phyloP scores from a whole-genome alignment of 2,113 vertebrate species.

The Rostratula benghalensis region DNA sequence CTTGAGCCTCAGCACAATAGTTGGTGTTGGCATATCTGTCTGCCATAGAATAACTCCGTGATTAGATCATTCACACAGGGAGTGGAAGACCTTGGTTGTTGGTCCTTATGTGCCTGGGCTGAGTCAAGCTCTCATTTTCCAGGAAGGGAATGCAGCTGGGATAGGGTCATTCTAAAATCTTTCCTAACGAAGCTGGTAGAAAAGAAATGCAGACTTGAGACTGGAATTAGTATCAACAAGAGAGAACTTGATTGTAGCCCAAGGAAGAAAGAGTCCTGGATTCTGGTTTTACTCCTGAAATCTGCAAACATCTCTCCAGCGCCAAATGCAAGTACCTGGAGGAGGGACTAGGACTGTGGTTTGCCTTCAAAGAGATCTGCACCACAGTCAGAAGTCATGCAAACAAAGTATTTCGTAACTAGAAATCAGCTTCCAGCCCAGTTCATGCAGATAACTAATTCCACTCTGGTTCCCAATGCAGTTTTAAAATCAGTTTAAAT shows the following conservation, averaged over 20 bases:
- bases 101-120: conserved; percentile 21
- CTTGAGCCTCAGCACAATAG: background rate
- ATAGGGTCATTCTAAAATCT: conserved; percentile 29
- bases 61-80: conserved; percentile 58
- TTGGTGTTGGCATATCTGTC: conserved; percentile 25
- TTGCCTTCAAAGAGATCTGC: background rate
- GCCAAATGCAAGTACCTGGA: background rate
- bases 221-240: conserved; percentile 1
- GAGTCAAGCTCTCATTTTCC: conserved; percentile 27
- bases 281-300: background rate
- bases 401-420: background rate
- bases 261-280: background rate
- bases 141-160: conserved; percentile 36
- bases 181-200: conserved; percentile 8
- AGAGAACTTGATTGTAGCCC: background rate
- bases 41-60: background rate
- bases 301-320: background rate
- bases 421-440: background rate
- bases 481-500: background rate
- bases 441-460: background rate
- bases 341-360: background rate
- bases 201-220: background rate
- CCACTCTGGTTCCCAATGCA: background rate
- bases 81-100: conserved; percentile 35
- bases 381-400: background rate